These are phyloP conservation scores for Perizoma affinitatum DNA, from an alignment of 2,888 invertebrate genomes.

Conservation along the genomic window DNA sequence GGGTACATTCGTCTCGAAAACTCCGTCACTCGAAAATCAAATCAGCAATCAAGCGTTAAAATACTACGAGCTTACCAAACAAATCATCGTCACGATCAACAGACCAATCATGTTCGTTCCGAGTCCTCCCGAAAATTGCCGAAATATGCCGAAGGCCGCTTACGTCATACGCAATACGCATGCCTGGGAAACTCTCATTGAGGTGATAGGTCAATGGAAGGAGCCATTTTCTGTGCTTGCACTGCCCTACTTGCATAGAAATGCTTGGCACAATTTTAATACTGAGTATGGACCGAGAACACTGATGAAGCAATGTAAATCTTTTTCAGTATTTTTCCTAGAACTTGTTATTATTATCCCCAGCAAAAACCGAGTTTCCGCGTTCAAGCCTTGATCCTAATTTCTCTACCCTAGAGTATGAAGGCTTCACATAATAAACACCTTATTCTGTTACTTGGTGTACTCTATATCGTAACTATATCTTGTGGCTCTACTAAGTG, in stretches of 20 bases:
- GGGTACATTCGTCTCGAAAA: slow-evolving; percentile 6
- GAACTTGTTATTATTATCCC: not conserved
- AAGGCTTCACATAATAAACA: not conserved
- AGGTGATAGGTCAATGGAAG: slow-evolving; percentile 51
- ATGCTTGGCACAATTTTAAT: slow-evolving; percentile 17
- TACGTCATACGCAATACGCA: slow-evolving; percentile 62
- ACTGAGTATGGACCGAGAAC: not conserved
- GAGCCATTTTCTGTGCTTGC: slow-evolving; percentile 41
- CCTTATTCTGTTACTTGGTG: not conserved
- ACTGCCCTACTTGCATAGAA: slow-evolving; percentile 35
- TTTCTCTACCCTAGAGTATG: not conserved
- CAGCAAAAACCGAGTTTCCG: not conserved
- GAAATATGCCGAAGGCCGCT: slow-evolving; percentile 37
- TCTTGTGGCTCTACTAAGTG: no score
- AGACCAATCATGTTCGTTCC: slow-evolving; percentile 25
- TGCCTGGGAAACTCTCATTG: slow-evolving; percentile 54
- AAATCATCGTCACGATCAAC: slow-evolving; percentile 29
- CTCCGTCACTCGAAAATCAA: slow-evolving; percentile 18
- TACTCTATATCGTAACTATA: no score
- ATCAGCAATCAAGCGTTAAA: slow-evolving; percentile 19
- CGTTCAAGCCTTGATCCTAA: slow-evolving; percentile 1
- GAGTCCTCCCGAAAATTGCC: slow-evolving; percentile 23
- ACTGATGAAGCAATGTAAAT: not conserved
- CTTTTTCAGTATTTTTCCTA: not conserved
- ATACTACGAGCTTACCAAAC: slow-evolving; percentile 18